Percentiles rank a stretch among this genome's conserved stretches.
phyloP scores from a whole-genome alignment of 2,888 invertebrate genomes.

The Sympetrum striolatum region DNA sequence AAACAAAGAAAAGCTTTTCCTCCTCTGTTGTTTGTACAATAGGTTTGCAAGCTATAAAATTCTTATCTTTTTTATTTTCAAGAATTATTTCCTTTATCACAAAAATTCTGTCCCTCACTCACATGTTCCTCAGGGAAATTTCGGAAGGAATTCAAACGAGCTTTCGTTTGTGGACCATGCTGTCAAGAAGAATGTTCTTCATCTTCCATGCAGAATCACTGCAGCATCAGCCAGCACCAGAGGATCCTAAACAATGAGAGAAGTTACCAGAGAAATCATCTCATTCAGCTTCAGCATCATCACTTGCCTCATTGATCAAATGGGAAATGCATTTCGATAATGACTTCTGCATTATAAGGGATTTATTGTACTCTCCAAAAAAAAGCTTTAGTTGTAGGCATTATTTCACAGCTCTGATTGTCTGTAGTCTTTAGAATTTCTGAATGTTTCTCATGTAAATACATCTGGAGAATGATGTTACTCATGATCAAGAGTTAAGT shows the following conservation, averaged over 20 bases:
- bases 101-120: slow-evolving; percentile 46
- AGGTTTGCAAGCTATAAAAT: background rate
- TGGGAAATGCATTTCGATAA: background rate
- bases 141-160: slow-evolving; percentile 73
- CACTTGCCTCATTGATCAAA: background rate
- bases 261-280: slow-evolving; percentile 26
- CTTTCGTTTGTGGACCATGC: slow-evolving; percentile 67
- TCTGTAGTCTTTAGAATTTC: too few species aligned
- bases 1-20: background rate
- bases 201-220: slow-evolving; percentile 27
- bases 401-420: too few species aligned
- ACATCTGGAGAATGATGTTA: too few species aligned
- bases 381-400: too few species aligned
- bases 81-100: slow-evolving; percentile 47
- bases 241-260: slow-evolving; percentile 2
- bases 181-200: slow-evolving; percentile 12
- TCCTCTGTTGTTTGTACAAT: background rate
- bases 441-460: too few species aligned
- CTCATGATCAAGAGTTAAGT: too few species aligned
- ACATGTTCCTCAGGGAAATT: slow-evolving; percentile 72
- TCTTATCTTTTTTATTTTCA: slow-evolving; percentile 17
- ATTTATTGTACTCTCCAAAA: background rate
- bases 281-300: slow-evolving; percentile 3
- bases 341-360: background rate
- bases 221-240: slow-evolving; percentile 36